Conservation (phyloP, 2,888 invertebrate species). For the Teleogryllus oceanicus region DNA sequence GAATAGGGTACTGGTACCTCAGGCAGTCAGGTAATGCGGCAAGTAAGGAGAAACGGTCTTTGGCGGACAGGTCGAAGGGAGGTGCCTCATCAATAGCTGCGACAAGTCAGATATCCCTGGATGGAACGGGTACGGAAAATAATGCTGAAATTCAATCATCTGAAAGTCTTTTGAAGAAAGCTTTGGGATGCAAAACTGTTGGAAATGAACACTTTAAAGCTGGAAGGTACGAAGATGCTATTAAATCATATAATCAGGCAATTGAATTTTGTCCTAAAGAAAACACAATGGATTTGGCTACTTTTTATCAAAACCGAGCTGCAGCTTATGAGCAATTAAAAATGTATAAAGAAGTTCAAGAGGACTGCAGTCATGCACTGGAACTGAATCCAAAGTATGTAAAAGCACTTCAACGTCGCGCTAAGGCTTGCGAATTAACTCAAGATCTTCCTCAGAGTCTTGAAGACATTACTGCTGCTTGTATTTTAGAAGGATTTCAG, state of each 20-base stretch:
- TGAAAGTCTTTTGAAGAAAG: slow-evolving; percentile 64
- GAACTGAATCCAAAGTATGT: slow-evolving; percentile 79
- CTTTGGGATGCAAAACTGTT: slow-evolving; percentile 76
- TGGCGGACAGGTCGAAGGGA: slow-evolving; percentile 51
- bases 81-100: slow-evolving; percentile 40
- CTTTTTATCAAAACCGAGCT: slow-evolving; percentile 93
- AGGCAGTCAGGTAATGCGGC: slow-evolving; percentile 51
- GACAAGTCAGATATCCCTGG: slow-evolving; percentile 59
- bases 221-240: slow-evolving; percentile 88
- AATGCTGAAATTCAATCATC: slow-evolving; percentile 45
- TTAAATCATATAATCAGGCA: slow-evolving; percentile 84
- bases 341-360: slow-evolving; percentile 78
- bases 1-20: slow-evolving; percentile 75
- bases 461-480: slow-evolving; percentile 90
- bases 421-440: slow-evolving; percentile 75
- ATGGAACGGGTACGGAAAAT: slow-evolving; percentile 48
- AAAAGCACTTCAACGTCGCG: slow-evolving; percentile 81
- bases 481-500: slow-evolving; percentile 83
- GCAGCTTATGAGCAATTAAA: slow-evolving; percentile 91
- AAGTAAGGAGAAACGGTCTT: slow-evolving; percentile 39
- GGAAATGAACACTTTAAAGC: slow-evolving; percentile 84
- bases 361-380: slow-evolving; percentile 82
- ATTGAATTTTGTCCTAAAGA: slow-evolving; percentile 82
- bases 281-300: slow-evolving; percentile 72
- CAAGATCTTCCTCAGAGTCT: slow-evolving; percentile 76